Conservation (phyloP, 2,797 vertebrate species). For the Phyllotis vaccarum region DNA sequence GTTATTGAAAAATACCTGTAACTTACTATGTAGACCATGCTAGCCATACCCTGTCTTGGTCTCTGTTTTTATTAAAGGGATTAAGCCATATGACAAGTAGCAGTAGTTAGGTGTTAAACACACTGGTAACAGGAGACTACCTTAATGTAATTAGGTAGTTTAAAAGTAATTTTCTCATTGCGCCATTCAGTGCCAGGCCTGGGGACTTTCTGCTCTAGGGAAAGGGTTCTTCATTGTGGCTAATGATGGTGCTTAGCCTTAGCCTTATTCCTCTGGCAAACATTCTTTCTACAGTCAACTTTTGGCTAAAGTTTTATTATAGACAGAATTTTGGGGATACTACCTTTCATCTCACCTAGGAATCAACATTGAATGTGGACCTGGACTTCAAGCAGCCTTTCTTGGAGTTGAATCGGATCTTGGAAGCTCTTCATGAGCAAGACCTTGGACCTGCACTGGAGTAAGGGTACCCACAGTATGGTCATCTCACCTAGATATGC, state of each 20-base stretch:
- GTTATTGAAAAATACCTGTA: neutral
- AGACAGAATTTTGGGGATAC: neutral
- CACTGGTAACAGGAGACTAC: neutral
- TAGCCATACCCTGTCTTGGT: no score
- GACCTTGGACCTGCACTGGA: constrained; percentile 94
- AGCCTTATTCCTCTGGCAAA: neutral
- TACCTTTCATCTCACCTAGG: constrained; percentile 61
- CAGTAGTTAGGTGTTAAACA: neutral
- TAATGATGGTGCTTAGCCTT: neutral
- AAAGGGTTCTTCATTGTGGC: neutral
- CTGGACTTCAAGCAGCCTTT: constrained; percentile 96
- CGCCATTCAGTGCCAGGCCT: neutral
- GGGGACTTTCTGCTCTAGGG: neutral
- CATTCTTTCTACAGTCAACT: neutral
- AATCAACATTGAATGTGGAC: constrained; percentile 91
- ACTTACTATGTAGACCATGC: neutral
- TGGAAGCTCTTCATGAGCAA: constrained; percentile 94
- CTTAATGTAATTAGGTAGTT: neutral
- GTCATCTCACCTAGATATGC: neutral
- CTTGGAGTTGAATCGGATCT: constrained; percentile 94
- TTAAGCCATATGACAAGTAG: neutral
- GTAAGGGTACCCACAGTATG: constrained; percentile 84
- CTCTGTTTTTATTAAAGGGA: neutral
- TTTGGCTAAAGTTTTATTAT: neutral
- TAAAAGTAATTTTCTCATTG: neutral